Base-by-base conservation (phyloP, 1,140 invertebrate species). In the Phocides pigmalion region DNA sequence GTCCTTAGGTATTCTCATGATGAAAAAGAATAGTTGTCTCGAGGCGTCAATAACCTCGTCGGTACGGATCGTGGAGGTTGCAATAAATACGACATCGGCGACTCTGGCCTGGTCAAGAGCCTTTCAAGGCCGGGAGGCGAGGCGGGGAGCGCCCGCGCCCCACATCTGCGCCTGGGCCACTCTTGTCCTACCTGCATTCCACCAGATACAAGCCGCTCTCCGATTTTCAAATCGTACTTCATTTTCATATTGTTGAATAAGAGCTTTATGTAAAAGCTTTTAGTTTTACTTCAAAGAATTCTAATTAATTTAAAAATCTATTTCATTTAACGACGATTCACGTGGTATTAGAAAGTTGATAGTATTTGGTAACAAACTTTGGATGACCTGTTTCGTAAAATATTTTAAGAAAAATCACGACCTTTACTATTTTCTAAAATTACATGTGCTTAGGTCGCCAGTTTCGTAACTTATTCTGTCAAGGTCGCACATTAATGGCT, bases 41-140 rank as follows among this genome's bases (percentile, higher is more conserved):
- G 70, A 78, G 81, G 72, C 84, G 87, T 90, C 86, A 90, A 90
- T 90, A 90, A 88, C 88, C 88, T 90, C 85, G 86, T 50, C 84
- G 74, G 86, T 87, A 87, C 84, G 84, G 85, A 88, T 88, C 88
- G 81, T 83, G 82, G 88, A 89, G 84, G 80, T 89, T 90, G 88
- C 88, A 89, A 90, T 89, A 89, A 88, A 89, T 90, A 90, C 87
- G 80, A 87, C 84, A 89, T 81, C 86, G 82, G 72, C 84, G 84
- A 70, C 79, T 75, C 69, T 85, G 87, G 82, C 73, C 84, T 90
- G 88, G 88, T 90, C 88, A 90, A 89, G 88, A 89, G 85, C 86
- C 88, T 90, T 89, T 90, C 88, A 90, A 90, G 88, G 88, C 82
- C 85, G 81, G 81, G 85, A 87, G 84, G 82, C 79, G 83, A 84